These are phyloP conservation scores for Cordilura impudica DNA, from an alignment of 2,888 invertebrate species.

Conservation along the genomic window DNA sequence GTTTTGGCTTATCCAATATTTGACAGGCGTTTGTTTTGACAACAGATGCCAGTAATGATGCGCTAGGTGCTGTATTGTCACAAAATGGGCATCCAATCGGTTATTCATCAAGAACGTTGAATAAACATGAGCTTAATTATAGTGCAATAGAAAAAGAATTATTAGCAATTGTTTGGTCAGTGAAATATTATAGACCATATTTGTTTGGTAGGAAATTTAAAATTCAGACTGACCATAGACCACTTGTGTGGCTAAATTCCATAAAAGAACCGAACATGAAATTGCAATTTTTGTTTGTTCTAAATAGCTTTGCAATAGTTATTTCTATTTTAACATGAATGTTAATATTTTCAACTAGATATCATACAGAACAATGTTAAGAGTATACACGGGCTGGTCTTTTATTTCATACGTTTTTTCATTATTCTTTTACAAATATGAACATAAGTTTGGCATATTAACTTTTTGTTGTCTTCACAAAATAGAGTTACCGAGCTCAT, in stretches of 20 bases:
- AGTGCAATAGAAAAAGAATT: slow-evolving; percentile 49
- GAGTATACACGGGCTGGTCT: no score
- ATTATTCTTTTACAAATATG: no score
- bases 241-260: slow-evolving; percentile 38
- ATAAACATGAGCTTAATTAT: slow-evolving; percentile 38
- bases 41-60: slow-evolving; percentile 51
- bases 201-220: slow-evolving; percentile 49
- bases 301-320: no score
- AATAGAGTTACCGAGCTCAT: no score
- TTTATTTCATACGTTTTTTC: no score
- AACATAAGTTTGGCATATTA: no score
- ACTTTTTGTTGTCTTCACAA: no score
- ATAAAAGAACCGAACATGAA: slow-evolving; percentile 47
- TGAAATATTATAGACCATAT: slow-evolving; percentile 53
- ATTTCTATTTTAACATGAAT: no score
- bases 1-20: slow-evolving; percentile 53
- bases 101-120: slow-evolving; percentile 44
- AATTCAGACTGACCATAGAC: slow-evolving; percentile 42
- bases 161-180: slow-evolving; percentile 47
- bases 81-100: slow-evolving; percentile 41
- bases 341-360: no score
- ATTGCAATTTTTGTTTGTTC: no score
- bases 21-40: slow-evolving; percentile 55
- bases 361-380: no score
- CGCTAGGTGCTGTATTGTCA: slow-evolving; percentile 54